Evolutionary conservation across 2,797 vertebrate genomes (phyloP).

Genomic region (Oryzias dopingdopingensis): DNA sequence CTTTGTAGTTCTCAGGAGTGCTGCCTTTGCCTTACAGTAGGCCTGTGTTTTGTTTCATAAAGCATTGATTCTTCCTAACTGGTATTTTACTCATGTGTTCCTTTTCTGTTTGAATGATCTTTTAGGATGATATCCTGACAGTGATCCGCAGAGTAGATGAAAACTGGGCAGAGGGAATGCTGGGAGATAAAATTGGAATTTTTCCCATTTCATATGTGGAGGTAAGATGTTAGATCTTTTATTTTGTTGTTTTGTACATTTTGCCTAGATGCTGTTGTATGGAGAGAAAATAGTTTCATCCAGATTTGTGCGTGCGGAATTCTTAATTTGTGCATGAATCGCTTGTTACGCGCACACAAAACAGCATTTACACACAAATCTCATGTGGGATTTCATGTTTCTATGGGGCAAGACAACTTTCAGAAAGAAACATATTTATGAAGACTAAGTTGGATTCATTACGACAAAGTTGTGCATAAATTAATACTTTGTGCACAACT

Average conservation of each 20-base stretch:
- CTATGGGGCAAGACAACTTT: too few species aligned
- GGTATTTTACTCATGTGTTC: conserved; percentile 19
- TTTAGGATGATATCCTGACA: conserved; percentile 94
- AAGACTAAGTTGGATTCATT: too few species aligned
- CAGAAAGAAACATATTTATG: too few species aligned
- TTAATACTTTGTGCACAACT: too few species aligned
- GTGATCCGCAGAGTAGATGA: conserved; percentile 98
- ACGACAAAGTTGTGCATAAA: too few species aligned
- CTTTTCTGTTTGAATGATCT: conserved; percentile 18
- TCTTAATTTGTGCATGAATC: too few species aligned
- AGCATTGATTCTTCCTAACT: conserved; percentile 37
- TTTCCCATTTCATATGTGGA: conserved; percentile 99
- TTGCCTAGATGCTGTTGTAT: background rate
- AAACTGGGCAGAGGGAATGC: conserved; percentile 99
- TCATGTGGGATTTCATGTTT: too few species aligned
- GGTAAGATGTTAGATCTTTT: conserved; percentile 74
- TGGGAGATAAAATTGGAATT: conserved; percentile 99
- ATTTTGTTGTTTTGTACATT: background rate
- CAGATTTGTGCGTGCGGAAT: too few species aligned
- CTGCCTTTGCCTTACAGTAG: background rate
- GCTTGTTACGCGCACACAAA: too few species aligned
- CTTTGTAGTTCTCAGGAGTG: conserved; percentile 27
- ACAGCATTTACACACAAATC: too few species aligned
- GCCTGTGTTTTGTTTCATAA: conserved; percentile 29
- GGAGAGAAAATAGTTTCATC: too few species aligned